These are phyloP conservation scores for Fragum sueziense DNA, from an alignment of 2,888 invertebrate species.

Conservation along the genomic window DNA sequence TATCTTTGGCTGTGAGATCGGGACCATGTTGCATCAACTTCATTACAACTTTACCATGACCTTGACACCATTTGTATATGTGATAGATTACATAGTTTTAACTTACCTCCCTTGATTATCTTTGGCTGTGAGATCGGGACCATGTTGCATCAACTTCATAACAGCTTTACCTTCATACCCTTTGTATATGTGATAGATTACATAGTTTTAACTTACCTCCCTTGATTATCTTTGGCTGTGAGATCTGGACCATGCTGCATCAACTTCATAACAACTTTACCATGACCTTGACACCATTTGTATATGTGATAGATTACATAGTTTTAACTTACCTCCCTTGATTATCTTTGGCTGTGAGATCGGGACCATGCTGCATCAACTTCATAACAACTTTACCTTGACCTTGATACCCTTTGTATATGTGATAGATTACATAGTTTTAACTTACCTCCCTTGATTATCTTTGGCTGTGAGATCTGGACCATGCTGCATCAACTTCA, in stretches of 20 bases:
- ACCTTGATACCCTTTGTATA: constrained; percentile 79
- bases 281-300: constrained; percentile 80
- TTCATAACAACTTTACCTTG: constrained; percentile 80
- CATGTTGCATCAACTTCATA: constrained; percentile 75
- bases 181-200: too few relatives aligned
- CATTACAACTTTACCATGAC: constrained; percentile 80
- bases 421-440: too few relatives aligned
- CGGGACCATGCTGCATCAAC: constrained; percentile 74
- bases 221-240: constrained; percentile 69
- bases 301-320: too few relatives aligned
- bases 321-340: constrained; percentile 74
- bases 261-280: constrained; percentile 78
- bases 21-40: constrained; percentile 75
- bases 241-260: constrained; percentile 75
- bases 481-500: too few relatives aligned
- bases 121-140: constrained; percentile 71
- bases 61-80: too few relatives aligned
- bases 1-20: constrained; percentile 72
- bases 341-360: constrained; percentile 71
- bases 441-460: too few relatives aligned
- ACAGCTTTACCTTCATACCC: constrained; percentile 81
- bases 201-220: too few relatives aligned
- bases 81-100: too few relatives aligned
- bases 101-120: constrained; percentile 76
- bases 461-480: too few relatives aligned